Percentiles rank a stretch among this genome's conserved stretches.
Evolutionary conservation across 2,113 vertebrate species (phyloP).

Genomic region (Pholis gunnellus): DNA sequence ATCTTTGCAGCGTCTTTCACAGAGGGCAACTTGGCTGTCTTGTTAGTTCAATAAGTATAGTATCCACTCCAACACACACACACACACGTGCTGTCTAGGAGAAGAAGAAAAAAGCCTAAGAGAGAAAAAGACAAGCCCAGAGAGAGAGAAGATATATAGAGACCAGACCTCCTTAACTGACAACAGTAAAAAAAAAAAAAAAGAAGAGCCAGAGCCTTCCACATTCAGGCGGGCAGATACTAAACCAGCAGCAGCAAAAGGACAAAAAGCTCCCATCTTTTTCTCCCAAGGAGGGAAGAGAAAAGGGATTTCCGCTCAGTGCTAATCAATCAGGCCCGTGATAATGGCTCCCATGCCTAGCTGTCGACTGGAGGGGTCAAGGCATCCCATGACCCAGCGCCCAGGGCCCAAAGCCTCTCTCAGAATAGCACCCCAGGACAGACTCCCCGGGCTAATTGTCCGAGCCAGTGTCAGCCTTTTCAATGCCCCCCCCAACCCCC

Average conservation of each 20-base stretch:
- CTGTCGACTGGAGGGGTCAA: constrained; percentile 86
- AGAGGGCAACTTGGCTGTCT: constrained; percentile 6
- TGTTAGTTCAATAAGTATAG: constrained; percentile 24
- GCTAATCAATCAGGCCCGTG: constrained; percentile 87
- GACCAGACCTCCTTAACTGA: constrained; percentile 52
- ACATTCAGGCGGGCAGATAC: constrained; percentile 48
- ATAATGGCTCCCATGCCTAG: constrained; percentile 87
- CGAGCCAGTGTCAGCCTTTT: constrained; percentile 84
- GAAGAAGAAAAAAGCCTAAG: background rate
- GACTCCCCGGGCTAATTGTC: constrained; percentile 85
- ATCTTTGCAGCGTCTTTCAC: constrained; percentile 17
- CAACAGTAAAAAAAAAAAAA: constrained; percentile 33
- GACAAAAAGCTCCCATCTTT: constrained; percentile 74
- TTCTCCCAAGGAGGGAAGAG: constrained; percentile 67
- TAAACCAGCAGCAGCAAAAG: constrained; percentile 68
- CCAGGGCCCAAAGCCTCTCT: constrained; percentile 78
- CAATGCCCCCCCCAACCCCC: constrained; percentile 75
- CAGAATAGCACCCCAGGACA: constrained; percentile 84
- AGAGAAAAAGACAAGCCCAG: constrained; percentile 5
- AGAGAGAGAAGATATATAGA: constrained; percentile 39
- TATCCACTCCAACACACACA: background rate
- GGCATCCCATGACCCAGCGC: constrained; percentile 85
- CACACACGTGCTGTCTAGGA: background rate
- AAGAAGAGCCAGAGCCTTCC: constrained; percentile 33
- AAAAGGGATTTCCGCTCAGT: constrained; percentile 86